Conservation (phyloP, 2,113 vertebrate genomes). For the Nycticryphes semicollaris region DNA sequence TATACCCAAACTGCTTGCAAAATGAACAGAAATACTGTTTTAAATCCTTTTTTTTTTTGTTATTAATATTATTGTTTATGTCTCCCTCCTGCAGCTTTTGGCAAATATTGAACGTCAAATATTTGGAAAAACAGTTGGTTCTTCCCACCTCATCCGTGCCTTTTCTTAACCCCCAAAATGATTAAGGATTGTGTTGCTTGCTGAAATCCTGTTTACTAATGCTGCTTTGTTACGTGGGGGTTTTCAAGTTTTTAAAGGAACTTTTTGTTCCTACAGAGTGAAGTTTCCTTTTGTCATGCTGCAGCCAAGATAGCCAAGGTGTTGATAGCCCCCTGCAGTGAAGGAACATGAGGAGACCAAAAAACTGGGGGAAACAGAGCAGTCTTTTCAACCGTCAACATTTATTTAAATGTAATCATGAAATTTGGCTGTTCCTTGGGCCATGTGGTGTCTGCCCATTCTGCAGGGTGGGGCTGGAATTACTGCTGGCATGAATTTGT, state of each 20-base stretch:
- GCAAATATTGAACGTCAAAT: conserved; percentile 36
- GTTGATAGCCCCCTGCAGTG: conserved; percentile 41
- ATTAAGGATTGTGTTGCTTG: background rate
- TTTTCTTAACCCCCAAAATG: background rate
- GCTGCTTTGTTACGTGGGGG: background rate
- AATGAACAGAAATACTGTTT: conserved; percentile 33
- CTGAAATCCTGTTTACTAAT: conserved; percentile 7
- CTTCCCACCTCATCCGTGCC: conserved; percentile 13
- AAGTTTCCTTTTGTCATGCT: background rate
- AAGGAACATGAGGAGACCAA: background rate
- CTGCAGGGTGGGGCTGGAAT: conserved; percentile 56
- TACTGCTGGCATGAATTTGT: conserved; percentile 43
- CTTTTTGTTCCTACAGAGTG: background rate
- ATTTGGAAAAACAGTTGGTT: conserved; percentile 31
- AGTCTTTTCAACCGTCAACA: conserved; percentile 28
- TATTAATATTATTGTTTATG: conserved; percentile 36
- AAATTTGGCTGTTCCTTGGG: conserved; percentile 33
- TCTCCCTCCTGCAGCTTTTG: conserved; percentile 56
- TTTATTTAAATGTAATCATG: conserved; percentile 50
- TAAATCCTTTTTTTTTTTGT: conserved; percentile 31
- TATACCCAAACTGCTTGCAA: background rate
- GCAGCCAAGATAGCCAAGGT: conserved; percentile 16
- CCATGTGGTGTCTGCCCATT: conserved; percentile 47
- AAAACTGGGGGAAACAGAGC: conserved; percentile 14
- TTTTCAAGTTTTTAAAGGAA: conserved; percentile 37